Conservation (phyloP, 2,797 vertebrate species). For the Melanotaenia trifasciata region DNA sequence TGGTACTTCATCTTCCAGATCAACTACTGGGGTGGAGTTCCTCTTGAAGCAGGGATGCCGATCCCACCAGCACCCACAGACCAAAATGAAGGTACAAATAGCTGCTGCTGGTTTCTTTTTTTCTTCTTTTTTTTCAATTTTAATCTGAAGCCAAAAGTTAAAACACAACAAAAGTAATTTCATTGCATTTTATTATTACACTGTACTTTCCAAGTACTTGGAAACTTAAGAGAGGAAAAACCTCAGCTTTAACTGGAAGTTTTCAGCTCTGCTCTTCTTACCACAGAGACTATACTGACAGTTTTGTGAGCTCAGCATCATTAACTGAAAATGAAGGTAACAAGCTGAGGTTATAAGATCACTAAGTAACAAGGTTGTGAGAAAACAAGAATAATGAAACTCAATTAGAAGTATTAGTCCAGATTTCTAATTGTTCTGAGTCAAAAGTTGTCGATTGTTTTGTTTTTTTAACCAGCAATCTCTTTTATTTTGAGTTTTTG, state of each 20-base stretch:
- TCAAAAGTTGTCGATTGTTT: not conserved
- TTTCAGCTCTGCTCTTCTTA: not conserved
- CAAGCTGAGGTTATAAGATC: slow-evolving; percentile 27
- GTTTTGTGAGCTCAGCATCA: slow-evolving; percentile 22
- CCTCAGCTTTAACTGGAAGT: not conserved
- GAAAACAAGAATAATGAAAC: slow-evolving; percentile 6
- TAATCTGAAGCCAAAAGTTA: not conserved
- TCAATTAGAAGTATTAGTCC: not conserved
- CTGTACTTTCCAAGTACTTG: not conserved
- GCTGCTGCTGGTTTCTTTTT: not conserved
- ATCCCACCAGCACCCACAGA: slow-evolving; percentile 69
- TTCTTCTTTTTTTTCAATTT: not conserved
- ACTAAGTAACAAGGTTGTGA: slow-evolving; percentile 21
- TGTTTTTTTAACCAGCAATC: not conserved
- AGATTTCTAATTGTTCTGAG: slow-evolving; percentile 9
- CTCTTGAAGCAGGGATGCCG: slow-evolving; percentile 69
- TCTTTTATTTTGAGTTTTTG: not conserved
- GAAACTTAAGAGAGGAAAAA: not conserved
- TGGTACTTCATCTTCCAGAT: slow-evolving; percentile 91
- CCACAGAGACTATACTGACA: slow-evolving; percentile 5
- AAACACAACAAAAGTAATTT: not conserved
- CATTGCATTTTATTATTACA: not conserved
- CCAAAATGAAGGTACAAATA: slow-evolving; percentile 73
- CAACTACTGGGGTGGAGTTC: slow-evolving; percentile 89
- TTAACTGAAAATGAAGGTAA: slow-evolving; percentile 34